A percentile compares a stretch with the other conserved stretches of the same genome.
These are phyloP conservation scores for Drosophila peninsularis DNA, from an alignment of 2,888 invertebrate species.

Conservation along the genomic window DNA sequence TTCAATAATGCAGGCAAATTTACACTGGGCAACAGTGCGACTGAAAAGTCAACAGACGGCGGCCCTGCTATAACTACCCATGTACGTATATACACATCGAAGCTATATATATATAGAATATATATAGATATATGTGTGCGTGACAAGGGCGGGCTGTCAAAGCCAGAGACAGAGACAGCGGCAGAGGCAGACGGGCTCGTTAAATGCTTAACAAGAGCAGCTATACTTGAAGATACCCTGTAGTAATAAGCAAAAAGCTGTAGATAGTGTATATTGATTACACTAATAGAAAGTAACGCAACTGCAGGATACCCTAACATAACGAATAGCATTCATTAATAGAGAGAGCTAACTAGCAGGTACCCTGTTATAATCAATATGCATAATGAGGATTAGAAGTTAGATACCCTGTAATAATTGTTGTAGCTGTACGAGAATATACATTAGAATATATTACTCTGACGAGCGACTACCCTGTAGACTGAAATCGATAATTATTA, in stretches of 20 bases:
- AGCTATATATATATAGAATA: neutral
- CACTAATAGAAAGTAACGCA: too few species aligned
- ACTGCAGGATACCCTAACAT: neutral
- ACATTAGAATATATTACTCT: too few species aligned
- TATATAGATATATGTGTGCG: neutral
- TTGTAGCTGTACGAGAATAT: too few species aligned
- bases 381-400: neutral
- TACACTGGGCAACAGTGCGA: conserved; percentile 44
- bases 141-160: conserved; percentile 20
- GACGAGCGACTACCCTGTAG: too few species aligned
- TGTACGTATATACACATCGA: neutral
- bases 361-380: neutral
- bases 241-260: neutral
- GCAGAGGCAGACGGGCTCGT: neutral
- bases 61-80: neutral
- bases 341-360: neutral
- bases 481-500: too few species aligned
- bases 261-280: neutral
- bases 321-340: too few species aligned
- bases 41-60: conserved; percentile 43
- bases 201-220: neutral
- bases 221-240: conserved; percentile 2
- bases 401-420: neutral
- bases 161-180: conserved; percentile 9
- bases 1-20: conserved; percentile 53